Evolutionary conservation across 2,113 vertebrate genomes (phyloP).

Genomic region (Neoarius graeffei): DNA sequence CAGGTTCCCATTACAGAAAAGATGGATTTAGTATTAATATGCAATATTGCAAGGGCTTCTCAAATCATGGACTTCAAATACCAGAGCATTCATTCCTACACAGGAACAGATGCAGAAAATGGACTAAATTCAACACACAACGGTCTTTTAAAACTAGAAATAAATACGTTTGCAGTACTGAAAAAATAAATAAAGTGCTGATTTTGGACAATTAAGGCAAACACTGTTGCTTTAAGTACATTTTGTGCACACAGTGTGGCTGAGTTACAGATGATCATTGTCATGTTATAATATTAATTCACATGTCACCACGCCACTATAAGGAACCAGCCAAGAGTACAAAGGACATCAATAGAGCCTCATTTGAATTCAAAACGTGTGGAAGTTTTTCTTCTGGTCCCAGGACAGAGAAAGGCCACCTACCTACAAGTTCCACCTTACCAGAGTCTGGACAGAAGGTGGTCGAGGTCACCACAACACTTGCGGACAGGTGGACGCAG

Average conservation of each 20-base stretch:
- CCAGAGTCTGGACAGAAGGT: constrained; percentile 67
- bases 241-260: constrained; percentile 14
- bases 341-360: constrained; percentile 17
- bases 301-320: constrained; percentile 31
- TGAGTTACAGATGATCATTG: constrained; percentile 18
- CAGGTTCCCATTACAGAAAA: not conserved
- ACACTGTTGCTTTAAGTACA: constrained; percentile 29
- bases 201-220: not conserved
- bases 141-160: constrained; percentile 24
- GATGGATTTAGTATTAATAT: not conserved
- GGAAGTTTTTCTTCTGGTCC: constrained; percentile 53
- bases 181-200: constrained; percentile 15
- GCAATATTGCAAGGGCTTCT: constrained; percentile 6
- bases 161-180: not conserved
- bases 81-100: not conserved
- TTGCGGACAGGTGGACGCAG: constrained; percentile 46
- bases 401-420: constrained; percentile 72
- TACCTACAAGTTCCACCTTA: constrained; percentile 75
- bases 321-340: constrained; percentile 4
- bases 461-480: constrained; percentile 54
- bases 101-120: constrained; percentile 2
- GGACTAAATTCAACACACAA: not conserved
- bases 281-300: constrained; percentile 12
- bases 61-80: not conserved
- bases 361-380: constrained; percentile 35